These are phyloP conservation scores for Tetranychus piercei DNA, from an alignment of 2,888 invertebrate species.

Conservation along the genomic window DNA sequence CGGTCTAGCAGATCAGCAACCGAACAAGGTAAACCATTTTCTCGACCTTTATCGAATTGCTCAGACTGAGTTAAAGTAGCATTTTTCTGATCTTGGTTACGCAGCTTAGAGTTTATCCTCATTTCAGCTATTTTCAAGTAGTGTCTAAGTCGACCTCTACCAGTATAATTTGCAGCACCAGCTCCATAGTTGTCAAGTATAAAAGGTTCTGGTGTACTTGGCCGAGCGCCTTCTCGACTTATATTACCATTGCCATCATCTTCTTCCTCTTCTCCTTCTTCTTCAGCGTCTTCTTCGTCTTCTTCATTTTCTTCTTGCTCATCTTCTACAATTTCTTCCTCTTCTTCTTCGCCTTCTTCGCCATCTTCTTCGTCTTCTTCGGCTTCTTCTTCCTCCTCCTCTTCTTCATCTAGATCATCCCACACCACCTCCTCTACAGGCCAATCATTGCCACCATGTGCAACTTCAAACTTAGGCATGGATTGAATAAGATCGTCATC, in stretches of 20 bases:
- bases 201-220: neutral
- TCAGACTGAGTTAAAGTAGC: neutral
- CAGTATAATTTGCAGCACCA: neutral
- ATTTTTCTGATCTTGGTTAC: neutral
- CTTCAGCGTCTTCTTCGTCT: constrained; percentile 3
- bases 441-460: constrained; percentile 13
- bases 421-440: constrained; percentile 19
- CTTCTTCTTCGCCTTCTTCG: constrained; percentile 15
- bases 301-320: constrained; percentile 8
- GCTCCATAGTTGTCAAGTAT: neutral
- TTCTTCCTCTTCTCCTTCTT: constrained; percentile 11
- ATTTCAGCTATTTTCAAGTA: too few relatives aligned
- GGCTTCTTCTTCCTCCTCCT: constrained; percentile 9
- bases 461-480: neutral
- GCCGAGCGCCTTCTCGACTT: neutral
- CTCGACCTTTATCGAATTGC: neutral
- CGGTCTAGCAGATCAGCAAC: constrained; percentile 50
- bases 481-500: neutral
- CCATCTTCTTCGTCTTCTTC: constrained; percentile 18
- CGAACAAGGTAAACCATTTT: constrained; percentile 11
- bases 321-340: constrained; percentile 12
- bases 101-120: too few relatives aligned
- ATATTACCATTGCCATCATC: constrained; percentile 5
- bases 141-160: neutral
- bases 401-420: constrained; percentile 23